Base-by-base conservation (phyloP, 2,797 vertebrate species). In the Eupleurogrammus muticus region DNA sequence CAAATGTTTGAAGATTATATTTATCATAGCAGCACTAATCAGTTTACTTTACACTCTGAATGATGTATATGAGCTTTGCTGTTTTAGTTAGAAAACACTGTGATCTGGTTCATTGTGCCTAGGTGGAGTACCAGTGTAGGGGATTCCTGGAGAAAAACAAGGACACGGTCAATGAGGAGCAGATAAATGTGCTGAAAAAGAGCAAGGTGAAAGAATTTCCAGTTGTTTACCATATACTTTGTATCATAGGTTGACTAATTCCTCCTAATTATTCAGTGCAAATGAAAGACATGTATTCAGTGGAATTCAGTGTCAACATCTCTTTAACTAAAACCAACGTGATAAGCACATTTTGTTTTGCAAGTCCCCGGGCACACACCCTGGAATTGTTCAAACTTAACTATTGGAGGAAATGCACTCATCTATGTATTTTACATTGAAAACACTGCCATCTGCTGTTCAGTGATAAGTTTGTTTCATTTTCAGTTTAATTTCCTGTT, bases 121-220 rank as follows among this genome's bases (percentile, higher is more conserved):
- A 99, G 98, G 98, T 99, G 87, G 97, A 98, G 81, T 99, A 99
- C 88, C 96, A 98, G 48, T 99, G 98, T 89, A 94, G 95, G 57
- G 96, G 98, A 32, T 99, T 99, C 93, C 90, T 99, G 84, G 98
- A 99, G 90, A 99, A 99, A 94, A 99, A 99, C 90, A 98, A 98
- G 92, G 97, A 99, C 86, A 99, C 97, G 0, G 96, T 99, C 76
- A 99, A 98, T 79, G 96, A 97, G 89, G 97, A 99, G 84, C 98
- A 99, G 92, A 97, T 99, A 76, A 96, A 94, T 78, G 96, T 98
- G 73, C 91, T 99, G 81, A 98, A 96, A 91, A 95, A 94, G 71
- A 98, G 97, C 95, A 96, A 98, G 97, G 98, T 99, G 89, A 86
- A 69, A 56, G 21, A 5, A 20, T 66, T 35, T 40, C n/a, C 1